Percentiles rank a stretch among this genome's conserved stretches.
These are phyloP conservation scores for Dasyurus viverrinus DNA, from an alignment of 2,113 vertebrate genomes.

Conservation along the genomic window DNA sequence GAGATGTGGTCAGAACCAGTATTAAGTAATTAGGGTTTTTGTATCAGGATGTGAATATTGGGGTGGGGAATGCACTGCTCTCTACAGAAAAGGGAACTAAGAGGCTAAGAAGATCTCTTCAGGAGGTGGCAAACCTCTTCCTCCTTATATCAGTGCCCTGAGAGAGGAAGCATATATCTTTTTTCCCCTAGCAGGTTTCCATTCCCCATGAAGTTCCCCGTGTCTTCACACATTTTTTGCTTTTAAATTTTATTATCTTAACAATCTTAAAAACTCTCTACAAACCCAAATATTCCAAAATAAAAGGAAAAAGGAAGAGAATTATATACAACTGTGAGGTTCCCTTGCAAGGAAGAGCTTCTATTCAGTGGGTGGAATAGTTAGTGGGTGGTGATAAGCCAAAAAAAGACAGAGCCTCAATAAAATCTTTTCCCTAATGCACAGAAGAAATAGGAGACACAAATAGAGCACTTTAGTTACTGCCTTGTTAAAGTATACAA, in stretches of 20 bases:
- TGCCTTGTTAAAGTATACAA: not conserved
- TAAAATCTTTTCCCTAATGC: not conserved
- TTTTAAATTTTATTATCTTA: not conserved
- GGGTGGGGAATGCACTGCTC: not conserved
- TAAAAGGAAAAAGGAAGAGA: not conserved
- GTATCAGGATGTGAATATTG: not conserved
- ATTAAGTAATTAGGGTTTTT: not conserved
- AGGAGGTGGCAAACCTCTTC: not conserved
- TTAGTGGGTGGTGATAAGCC: not conserved
- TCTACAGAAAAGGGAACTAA: not conserved
- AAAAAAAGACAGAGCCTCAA: not conserved
- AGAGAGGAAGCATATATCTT: not conserved
- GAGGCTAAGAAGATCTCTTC: not conserved
- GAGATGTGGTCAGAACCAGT: slow-evolving; percentile 26
- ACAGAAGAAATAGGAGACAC: not conserved
- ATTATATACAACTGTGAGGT: not conserved
- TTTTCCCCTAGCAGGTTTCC: not conserved
- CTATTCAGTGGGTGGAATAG: not conserved
- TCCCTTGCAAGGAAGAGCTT: not conserved
- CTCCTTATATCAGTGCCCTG: not conserved
- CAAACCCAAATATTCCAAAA: not conserved
- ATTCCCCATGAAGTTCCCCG: not conserved
- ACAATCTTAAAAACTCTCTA: not conserved
- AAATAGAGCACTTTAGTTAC: not conserved
- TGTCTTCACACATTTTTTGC: not conserved